Conservation (phyloP, 2,797 vertebrate genomes). For the Phrynocephalus guinanensis region DNA sequence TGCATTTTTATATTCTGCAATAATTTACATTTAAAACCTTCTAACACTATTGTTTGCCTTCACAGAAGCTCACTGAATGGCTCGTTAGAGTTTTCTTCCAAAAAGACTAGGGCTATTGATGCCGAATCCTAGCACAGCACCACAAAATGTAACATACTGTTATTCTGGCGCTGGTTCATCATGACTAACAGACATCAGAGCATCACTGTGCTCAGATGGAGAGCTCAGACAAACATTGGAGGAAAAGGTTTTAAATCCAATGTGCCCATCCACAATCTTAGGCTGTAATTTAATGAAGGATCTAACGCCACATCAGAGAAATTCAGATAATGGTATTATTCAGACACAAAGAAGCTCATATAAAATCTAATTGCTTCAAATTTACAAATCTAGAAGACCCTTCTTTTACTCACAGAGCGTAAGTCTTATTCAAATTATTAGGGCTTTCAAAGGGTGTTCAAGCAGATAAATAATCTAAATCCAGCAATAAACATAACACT, state of each 20-base stretch:
- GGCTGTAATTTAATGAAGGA: neutral
- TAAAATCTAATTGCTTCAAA: neutral
- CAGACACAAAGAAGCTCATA: neutral
- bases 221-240: neutral
- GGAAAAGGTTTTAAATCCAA: neutral
- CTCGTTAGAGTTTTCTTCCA: neutral
- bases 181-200: neutral
- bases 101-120: neutral
- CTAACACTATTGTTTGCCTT: neutral
- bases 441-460: neutral
- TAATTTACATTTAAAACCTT: neutral
- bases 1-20: neutral
- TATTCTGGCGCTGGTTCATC: neutral
- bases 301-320: neutral
- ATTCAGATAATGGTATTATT: neutral
- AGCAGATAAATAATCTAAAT: neutral
- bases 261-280: neutral
- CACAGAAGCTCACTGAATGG: neutral
- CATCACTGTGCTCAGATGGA: neutral
- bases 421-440: neutral
- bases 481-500: neutral
- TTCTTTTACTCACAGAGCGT: neutral
- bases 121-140: neutral
- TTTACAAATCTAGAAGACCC: too few relatives aligned
- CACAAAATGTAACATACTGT: neutral